A percentile compares a stretch with the other conserved stretches of the same genome.
Conservation (phyloP, 2,797 vertebrate species). For the Rhabdophis nuchalis region DNA sequence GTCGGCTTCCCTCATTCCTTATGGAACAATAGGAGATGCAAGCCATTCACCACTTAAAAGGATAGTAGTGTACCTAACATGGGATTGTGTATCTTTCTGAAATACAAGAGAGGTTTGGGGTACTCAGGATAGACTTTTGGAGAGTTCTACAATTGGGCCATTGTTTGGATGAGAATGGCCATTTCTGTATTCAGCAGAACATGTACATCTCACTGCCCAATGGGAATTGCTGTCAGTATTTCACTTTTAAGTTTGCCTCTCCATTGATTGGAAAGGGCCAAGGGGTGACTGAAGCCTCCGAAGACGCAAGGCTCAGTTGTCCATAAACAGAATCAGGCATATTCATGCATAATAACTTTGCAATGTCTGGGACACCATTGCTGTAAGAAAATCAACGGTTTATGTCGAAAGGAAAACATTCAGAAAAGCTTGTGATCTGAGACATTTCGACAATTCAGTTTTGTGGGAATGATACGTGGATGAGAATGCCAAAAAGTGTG, state of each 20-base stretch:
- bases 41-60: conserved; percentile 28
- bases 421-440: background rate
- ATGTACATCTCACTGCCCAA: background rate
- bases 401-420: no score
- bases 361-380: no score
- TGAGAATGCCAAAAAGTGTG: background rate
- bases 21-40: rapidly evolving
- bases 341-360: conserved; percentile 13
- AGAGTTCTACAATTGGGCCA: conserved; percentile 20
- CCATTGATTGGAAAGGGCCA: background rate
- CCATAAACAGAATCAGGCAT: background rate
- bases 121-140: conserved; percentile 38
- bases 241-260: background rate
- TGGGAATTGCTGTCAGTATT: conserved; percentile 19
- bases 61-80: background rate
- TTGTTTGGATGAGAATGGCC: conserved; percentile 5
- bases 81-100: background rate
- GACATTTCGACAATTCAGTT: background rate
- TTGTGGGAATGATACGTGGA: background rate
- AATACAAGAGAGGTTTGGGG: conserved; percentile 2
- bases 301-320: background rate
- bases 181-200: conserved; percentile 4
- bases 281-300: no score
- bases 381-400: background rate
- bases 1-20: background rate